phyloP scores from a whole-genome alignment of 2,113 vertebrate genomes.

The Platichthys stellatus region DNA sequence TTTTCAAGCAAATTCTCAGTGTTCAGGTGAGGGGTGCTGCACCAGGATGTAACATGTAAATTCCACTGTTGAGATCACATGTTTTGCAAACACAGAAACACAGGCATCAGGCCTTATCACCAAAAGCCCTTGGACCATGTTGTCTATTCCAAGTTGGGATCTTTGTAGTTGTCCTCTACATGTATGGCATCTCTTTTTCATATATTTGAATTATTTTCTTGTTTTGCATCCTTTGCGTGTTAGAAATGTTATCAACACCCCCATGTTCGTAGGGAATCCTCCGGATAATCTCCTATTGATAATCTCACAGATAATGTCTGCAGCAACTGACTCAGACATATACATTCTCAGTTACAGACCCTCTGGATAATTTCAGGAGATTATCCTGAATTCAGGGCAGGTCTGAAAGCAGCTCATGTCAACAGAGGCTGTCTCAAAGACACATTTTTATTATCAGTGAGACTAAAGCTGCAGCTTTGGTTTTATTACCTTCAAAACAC shows the following conservation, averaged over 20 bases:
- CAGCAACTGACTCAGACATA: background rate
- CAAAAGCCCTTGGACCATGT: too few relatives aligned
- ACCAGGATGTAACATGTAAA: too few relatives aligned
- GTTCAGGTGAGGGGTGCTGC: too few relatives aligned
- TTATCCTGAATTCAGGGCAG: background rate
- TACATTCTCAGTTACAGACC: background rate
- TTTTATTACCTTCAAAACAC: conserved; percentile 12
- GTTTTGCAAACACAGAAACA: too few relatives aligned
- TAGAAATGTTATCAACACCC: background rate
- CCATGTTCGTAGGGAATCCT: background rate
- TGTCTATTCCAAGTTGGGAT: too few relatives aligned
- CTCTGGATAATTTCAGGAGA: too few relatives aligned
- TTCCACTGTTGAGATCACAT: too few relatives aligned
- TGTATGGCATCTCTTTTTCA: too few relatives aligned
- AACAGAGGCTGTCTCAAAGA: background rate
- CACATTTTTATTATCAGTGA: background rate
- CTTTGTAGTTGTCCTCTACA: too few relatives aligned
- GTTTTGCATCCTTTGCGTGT: background rate
- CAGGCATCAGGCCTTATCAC: too few relatives aligned
- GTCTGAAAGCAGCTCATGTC: background rate
- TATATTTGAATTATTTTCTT: background rate
- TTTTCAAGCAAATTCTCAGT: too few relatives aligned
- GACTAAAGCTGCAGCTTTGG: background rate
- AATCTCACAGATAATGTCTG: background rate
- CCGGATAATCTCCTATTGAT: background rate